Percentiles rank a stretch among this genome's conserved stretches.
These are phyloP conservation scores for Uria lomvia DNA, from an alignment of 2,113 vertebrate genomes.

Conservation along the genomic window DNA sequence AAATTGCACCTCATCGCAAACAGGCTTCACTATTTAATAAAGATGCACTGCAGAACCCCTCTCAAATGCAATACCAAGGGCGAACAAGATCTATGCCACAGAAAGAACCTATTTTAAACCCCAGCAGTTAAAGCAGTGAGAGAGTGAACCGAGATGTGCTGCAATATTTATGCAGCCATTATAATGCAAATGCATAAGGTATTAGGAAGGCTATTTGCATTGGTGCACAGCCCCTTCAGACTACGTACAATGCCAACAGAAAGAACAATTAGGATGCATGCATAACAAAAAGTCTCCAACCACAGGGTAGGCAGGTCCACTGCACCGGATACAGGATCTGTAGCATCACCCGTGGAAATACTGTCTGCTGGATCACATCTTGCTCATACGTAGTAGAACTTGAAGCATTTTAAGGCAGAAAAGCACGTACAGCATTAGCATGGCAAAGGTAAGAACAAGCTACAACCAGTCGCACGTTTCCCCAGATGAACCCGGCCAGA, in stretches of 20 bases:
- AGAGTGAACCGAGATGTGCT: neutral
- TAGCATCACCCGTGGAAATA: neutral
- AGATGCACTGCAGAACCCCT: neutral
- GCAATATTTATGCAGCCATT: slow-evolving; percentile 48
- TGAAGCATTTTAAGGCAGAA: neutral
- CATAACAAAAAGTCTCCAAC: slow-evolving; percentile 25
- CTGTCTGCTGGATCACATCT: neutral
- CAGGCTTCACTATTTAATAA: neutral
- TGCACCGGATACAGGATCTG: neutral
- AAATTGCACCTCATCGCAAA: slow-evolving; percentile 14
- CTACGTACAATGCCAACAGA: neutral
- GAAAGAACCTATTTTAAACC: slow-evolving; percentile 10
- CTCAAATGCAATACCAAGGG: neutral
- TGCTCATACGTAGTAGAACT: neutral
- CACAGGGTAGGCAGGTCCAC: slow-evolving; percentile 1
- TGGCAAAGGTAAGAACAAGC: neutral
- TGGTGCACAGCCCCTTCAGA: neutral
- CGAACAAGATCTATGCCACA: neutral
- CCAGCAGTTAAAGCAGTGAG: neutral
- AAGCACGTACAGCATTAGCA: neutral
- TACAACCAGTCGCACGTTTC: rapidly evolving
- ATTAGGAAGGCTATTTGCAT: slow-evolving; percentile 37
- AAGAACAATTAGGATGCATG: neutral
- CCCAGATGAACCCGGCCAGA: neutral
- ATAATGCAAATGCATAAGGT: slow-evolving; percentile 19